Conservation (phyloP, 2,113 vertebrate species). For the Oryzias celebensis region DNA sequence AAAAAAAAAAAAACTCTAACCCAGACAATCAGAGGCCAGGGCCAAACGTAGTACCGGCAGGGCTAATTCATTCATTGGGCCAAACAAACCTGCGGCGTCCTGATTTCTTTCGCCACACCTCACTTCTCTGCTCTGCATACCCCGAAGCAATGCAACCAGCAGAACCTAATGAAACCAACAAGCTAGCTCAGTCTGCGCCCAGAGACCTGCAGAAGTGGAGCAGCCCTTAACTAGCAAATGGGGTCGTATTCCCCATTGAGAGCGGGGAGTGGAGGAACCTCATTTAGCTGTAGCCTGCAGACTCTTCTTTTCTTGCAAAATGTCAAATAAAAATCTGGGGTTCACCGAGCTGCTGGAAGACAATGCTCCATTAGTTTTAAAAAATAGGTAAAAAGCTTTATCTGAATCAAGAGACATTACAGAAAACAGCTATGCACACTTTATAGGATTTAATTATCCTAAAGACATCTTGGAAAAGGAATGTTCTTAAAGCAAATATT, state of each 20-base stretch:
- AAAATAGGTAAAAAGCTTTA: constrained; percentile 8
- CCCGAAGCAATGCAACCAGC: constrained; percentile 61
- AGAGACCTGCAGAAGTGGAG: constrained; percentile 76
- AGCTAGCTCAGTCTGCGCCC: constrained; percentile 58
- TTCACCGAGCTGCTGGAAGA: constrained; percentile 32
- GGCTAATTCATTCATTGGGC: constrained; percentile 37
- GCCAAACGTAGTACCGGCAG: constrained; percentile 21
- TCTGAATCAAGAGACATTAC: constrained; percentile 26
- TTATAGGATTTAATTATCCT: background rate
- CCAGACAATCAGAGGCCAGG: constrained; percentile 29
- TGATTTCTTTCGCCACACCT: constrained; percentile 52
- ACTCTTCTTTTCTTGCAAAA: constrained; percentile 47
- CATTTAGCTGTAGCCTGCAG: constrained; percentile 78
- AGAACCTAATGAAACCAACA: constrained; percentile 69
- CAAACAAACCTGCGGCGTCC: constrained; percentile 48
- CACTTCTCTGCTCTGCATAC: constrained; percentile 54
- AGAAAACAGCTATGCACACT: background rate
- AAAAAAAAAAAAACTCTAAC: constrained; percentile 22
- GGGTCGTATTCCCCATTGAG: constrained; percentile 80
- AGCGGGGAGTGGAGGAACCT: constrained; percentile 70
- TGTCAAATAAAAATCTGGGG: constrained; percentile 43
- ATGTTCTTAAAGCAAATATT: no score
- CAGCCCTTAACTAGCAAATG: constrained; percentile 74
- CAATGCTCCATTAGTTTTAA: constrained; percentile 39
- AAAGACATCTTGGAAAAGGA: no score